Conservation (phyloP, 2,113 vertebrate species). For the Plecotus auritus region DNA sequence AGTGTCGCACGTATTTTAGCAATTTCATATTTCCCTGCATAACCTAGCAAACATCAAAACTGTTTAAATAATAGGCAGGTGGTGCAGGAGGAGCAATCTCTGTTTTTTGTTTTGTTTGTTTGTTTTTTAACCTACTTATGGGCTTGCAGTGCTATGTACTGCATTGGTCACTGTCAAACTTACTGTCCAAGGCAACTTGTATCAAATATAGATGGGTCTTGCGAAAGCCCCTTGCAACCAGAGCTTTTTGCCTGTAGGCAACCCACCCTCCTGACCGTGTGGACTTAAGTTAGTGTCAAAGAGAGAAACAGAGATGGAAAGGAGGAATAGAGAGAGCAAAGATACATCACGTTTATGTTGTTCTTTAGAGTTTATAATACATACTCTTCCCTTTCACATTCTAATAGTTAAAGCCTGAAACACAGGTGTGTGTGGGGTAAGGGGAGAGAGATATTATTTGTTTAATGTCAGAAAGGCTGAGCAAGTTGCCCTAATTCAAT, state of each 20-base stretch:
- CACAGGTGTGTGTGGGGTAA: not conserved
- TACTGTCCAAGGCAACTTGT: constrained; percentile 46
- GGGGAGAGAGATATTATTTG: not conserved
- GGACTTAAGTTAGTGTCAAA: not conserved
- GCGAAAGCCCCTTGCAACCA: not conserved
- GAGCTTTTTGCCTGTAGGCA: not conserved
- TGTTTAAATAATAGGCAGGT: not conserved
- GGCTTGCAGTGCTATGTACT: not conserved
- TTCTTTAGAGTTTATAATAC: not conserved
- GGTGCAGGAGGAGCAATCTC: not conserved
- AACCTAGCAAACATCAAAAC: constrained; percentile 54
- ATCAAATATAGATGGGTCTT: constrained; percentile 51
- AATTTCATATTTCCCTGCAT: constrained; percentile 2
- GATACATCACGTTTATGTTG: not conserved
- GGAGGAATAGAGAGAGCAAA: not conserved
- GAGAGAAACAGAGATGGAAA: not conserved
- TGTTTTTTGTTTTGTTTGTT: not conserved
- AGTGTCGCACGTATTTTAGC: not conserved
- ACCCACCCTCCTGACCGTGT: constrained; percentile 16
- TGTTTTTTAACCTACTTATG: not conserved
- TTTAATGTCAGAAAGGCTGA: not conserved
- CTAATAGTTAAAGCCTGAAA: not conserved
- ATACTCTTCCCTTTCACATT: not conserved
- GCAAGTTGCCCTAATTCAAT: not conserved
- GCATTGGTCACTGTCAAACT: constrained; percentile 46